Evolutionary conservation across 2,888 invertebrate species (phyloP).

Genomic region (Scaptomyza tumidula): DNA sequence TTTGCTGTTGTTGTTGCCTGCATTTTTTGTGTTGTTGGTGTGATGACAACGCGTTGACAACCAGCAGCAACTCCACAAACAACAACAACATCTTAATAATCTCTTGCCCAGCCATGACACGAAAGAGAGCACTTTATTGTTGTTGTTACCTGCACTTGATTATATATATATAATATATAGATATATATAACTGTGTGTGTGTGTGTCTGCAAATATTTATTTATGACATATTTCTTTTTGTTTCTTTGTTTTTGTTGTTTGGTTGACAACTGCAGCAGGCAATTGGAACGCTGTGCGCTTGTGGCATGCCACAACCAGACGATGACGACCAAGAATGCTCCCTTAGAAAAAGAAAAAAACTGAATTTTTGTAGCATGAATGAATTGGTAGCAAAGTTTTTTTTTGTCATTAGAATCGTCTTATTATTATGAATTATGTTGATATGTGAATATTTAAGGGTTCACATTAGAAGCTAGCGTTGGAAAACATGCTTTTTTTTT

Average conservation of each 20-base stretch:
- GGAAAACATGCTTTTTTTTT: background rate
- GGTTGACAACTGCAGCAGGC: constrained; percentile 40
- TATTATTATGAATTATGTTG: too few species aligned
- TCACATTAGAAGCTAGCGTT: background rate
- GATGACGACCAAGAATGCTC: constrained; percentile 28
- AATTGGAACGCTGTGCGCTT: constrained; percentile 34
- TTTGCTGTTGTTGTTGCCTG: constrained; percentile 4
- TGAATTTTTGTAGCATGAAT: too few species aligned
- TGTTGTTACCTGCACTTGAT: constrained; percentile 28
- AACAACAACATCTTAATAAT: constrained; percentile 33
- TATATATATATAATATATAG: background rate
- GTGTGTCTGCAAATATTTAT: constrained; percentile 35
- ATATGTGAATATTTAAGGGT: background rate
- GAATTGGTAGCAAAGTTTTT: too few species aligned
- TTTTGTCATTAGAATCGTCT: too few species aligned
- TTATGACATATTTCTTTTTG: constrained; percentile 42
- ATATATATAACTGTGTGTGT: constrained; percentile 22
- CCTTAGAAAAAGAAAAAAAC: constrained; percentile 5
- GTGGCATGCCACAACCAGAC: constrained; percentile 65
- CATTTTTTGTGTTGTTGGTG: background rate
- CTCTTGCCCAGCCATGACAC: constrained; percentile 45
- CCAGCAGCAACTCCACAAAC: constrained; percentile 32
- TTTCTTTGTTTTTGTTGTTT: too few species aligned
- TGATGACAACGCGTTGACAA: constrained; percentile 52
- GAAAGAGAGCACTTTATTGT: constrained; percentile 43